These are phyloP conservation scores for Smithornis capensis DNA, from an alignment of 2,113 vertebrate genomes.

Conservation along the genomic window DNA sequence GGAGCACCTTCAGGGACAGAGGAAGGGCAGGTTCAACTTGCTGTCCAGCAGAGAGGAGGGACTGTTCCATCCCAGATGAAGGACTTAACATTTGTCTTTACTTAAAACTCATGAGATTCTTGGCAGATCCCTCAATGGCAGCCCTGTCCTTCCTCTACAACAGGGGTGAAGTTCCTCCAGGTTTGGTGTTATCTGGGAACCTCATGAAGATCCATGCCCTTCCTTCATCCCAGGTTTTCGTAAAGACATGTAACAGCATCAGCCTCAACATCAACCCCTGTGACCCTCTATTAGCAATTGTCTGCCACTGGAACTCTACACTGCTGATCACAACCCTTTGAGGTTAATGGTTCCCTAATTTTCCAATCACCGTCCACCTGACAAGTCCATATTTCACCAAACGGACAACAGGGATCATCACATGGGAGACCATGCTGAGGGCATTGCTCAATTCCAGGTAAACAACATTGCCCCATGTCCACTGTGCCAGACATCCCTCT, in stretches of 20 bases:
- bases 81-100: neutral
- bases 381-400: accelerated
- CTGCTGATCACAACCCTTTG: neutral
- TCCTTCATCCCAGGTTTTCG: neutral
- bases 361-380: neutral
- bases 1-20: neutral
- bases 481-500: neutral
- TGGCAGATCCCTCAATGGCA: neutral
- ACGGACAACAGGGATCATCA: neutral
- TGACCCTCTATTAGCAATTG: neutral
- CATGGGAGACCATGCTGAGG: accelerated
- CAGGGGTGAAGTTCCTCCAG: neutral
- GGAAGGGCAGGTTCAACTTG: neutral
- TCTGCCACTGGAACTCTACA: neutral
- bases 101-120: neutral
- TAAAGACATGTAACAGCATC: neutral
- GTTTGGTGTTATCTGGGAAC: neutral
- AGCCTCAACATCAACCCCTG: neutral
- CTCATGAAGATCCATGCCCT: neutral
- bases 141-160: neutral
- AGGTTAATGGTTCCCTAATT: neutral
- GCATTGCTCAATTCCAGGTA: neutral
- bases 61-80: neutral
- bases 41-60: neutral
- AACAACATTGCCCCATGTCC: neutral